Evolutionary conservation across 2,888 invertebrate species (phyloP), one percentile per base, ranked within the genome.

Genomic region (Orthosia gothica): DNA sequence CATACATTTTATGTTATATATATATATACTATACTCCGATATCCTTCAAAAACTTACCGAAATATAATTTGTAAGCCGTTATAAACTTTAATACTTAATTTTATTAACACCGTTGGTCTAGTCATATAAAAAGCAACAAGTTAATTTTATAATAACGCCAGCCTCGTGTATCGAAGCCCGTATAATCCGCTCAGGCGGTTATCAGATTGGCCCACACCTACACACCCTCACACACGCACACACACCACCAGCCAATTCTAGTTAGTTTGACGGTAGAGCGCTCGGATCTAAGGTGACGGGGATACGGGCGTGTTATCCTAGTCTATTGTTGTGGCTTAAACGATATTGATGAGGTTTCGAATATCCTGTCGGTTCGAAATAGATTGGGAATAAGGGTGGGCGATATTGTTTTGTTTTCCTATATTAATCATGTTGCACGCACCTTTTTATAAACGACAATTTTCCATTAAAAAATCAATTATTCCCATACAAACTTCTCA

Each of bases 161-260:
- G n/a, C 74, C 54, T 71, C 62, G 32, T 65, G 71, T 74, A 66
- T 74, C 74, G 65, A 50, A 15, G 75, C 76, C 62, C 74, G 66
- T 75, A 79, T 86, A 89, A 86, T 81, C 84, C 82, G 79, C 77
- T 87, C 74, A 83, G 65, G 73, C 73, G 68, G 71, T 87, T 88
- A 89, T 87, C 84, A 79, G 79, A 86, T 89, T 83, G 77, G 61
- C 69, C 55, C 72, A 67, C 77, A 65, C 32, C 23, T 18, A 66
- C 52, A 62, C 47, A 50, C 23, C 26, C 73, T 63, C 70, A 59
- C 64, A 55, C 55, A 58, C 20, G 0, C 47, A 9, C 15, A 15
- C 67, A 73, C 66, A 74, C 63, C 80, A 87, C 84, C 85, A 87
- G 88, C 84, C 88, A 85, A 85, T 89, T 81, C 71, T 73, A 66